These are phyloP conservation scores for Larimichthys crocea DNA, from an alignment of 2,113 vertebrate genomes.

Conservation along the genomic window DNA sequence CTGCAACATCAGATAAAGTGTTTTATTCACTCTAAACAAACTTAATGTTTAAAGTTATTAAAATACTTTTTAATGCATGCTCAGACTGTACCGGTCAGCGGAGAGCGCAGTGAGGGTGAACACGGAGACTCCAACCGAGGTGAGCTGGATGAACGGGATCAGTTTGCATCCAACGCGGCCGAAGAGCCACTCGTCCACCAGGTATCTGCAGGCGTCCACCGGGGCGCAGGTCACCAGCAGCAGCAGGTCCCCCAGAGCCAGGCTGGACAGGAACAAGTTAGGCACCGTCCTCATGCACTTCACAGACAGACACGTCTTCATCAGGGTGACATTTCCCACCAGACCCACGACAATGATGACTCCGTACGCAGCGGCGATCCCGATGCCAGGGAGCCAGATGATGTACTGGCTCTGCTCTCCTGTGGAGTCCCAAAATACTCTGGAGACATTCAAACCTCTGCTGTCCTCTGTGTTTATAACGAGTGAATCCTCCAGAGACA, in stretches of 20 bases:
- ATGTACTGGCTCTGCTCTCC: conserved; percentile 28
- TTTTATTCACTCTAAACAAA: not conserved
- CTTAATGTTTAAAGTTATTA: not conserved
- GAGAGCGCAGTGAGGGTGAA: conserved; percentile 97
- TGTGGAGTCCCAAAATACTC: not conserved
- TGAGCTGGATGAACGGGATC: conserved; percentile 96
- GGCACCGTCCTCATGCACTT: conserved; percentile 95
- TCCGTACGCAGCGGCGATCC: conserved; percentile 83
- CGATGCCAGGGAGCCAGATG: conserved; percentile 70
- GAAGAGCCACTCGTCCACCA: conserved; percentile 94
- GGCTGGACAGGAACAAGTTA: conserved; percentile 94
- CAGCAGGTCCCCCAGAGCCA: conserved; percentile 94
- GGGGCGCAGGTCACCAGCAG: conserved; percentile 95
- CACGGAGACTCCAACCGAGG: conserved; percentile 96
- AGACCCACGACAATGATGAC: conserved; percentile 92
- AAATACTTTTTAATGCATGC: not conserved
- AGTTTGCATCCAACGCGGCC: conserved; percentile 95
- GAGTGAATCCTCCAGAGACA: conserved; percentile 65
- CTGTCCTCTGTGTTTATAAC: conserved; percentile 23
- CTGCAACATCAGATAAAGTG: not conserved
- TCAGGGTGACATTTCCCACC: conserved; percentile 92
- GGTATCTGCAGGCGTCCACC: conserved; percentile 94
- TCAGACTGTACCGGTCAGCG: conserved; percentile 91
- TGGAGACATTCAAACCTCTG: conserved; percentile 41
- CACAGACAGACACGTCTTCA: conserved; percentile 90